phyloP scores from a whole-genome alignment of 2,797 vertebrate species.

The Amblyopsis hoosieri region DNA sequence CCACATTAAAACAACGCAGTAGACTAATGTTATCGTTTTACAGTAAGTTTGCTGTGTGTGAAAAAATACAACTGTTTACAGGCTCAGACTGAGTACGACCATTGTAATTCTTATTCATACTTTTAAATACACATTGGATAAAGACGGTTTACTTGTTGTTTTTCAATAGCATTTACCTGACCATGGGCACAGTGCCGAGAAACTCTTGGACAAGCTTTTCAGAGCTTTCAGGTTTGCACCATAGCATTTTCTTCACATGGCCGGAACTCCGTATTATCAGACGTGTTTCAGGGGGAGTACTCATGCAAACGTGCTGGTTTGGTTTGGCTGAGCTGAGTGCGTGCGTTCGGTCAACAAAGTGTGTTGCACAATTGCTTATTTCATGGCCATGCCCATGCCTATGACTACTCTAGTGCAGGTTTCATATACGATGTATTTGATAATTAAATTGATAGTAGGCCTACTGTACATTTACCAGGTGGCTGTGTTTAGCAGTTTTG shows the following conservation, averaged over 20 bases:
- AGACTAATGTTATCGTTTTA: not conserved
- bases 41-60: not conserved
- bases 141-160: constrained; percentile 9
- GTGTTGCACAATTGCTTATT: not conserved
- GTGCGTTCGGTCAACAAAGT: constrained; percentile 14
- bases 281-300: constrained; percentile 50
- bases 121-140: too few relatives aligned
- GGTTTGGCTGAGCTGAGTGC: constrained; percentile 8
- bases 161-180: constrained; percentile 73
- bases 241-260: constrained; percentile 68
- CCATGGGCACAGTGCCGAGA: constrained; percentile 72
- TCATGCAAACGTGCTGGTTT: constrained; percentile 5
- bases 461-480: too few relatives aligned
- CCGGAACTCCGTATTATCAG: constrained; percentile 42
- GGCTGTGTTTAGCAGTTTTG: too few relatives aligned
- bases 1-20: not conserved
- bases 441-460: too few relatives aligned
- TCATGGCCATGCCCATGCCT: not conserved
- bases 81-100: constrained; percentile 28
- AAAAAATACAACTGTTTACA: constrained; percentile 5
- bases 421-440: too few relatives aligned
- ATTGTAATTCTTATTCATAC: too few relatives aligned
- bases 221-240: constrained; percentile 71
- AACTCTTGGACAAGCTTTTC: constrained; percentile 83
- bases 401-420: too few relatives aligned